phyloP scores from a whole-genome alignment of 2,797 vertebrate genomes.

The Hyperoplus immaculatus region DNA sequence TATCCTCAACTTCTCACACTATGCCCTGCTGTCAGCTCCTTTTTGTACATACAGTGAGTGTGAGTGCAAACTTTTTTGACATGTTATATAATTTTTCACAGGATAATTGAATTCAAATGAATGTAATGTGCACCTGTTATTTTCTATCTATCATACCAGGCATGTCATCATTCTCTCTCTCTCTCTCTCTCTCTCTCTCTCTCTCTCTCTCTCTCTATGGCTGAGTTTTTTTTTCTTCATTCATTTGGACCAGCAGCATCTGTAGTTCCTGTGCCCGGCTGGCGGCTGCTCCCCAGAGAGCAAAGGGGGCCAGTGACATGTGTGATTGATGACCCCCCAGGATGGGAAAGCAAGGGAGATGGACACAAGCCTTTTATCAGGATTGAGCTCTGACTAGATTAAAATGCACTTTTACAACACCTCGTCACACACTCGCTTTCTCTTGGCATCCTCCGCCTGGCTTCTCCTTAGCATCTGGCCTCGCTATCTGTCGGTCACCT shows the following conservation, averaged over 20 bases:
- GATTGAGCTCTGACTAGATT: constrained; percentile 77
- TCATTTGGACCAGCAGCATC: constrained; percentile 41
- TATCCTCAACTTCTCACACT: not conserved
- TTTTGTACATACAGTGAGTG: not conserved
- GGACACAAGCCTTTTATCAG: constrained; percentile 76
- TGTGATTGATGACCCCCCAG: constrained; percentile 69
- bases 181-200: constrained; percentile 16
- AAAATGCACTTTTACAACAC: constrained; percentile 76
- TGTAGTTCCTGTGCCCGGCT: constrained; percentile 30
- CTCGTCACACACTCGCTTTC: constrained; percentile 23
- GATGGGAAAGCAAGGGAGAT: constrained; percentile 61
- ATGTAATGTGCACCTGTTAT: constrained; percentile 23
- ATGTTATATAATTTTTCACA: not conserved
- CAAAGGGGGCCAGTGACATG: constrained; percentile 53
- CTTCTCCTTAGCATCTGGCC: constrained; percentile 25
- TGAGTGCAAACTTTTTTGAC: not conserved
- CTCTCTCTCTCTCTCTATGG: constrained; percentile 3
- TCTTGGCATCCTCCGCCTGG: constrained; percentile 16
- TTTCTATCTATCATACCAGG: not conserved
- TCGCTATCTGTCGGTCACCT: constrained; percentile 53
- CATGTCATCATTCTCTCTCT: constrained; percentile 10
- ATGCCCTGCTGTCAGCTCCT: not conserved
- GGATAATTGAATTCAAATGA: not conserved
- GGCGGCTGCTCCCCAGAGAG: constrained; percentile 47
- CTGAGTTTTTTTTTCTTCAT: constrained; percentile 50